Evolutionary conservation across 2,113 vertebrate species (phyloP), one percentile per base, ranked within the genome.

Genomic region (Promerops cafer): DNA sequence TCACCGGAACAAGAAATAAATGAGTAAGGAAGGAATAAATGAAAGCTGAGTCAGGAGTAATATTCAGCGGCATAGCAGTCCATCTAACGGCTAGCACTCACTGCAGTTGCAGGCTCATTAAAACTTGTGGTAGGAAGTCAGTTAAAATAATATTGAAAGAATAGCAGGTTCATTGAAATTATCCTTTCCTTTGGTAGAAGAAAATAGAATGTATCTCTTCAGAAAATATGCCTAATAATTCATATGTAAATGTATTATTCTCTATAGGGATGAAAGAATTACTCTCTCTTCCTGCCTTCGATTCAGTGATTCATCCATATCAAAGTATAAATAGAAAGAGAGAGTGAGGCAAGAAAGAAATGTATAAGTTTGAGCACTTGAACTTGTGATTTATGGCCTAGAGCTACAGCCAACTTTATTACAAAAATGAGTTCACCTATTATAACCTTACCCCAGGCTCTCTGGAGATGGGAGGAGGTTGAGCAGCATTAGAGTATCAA

Each of bases 391-490:
- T 98, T 98, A 98, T 97, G 95, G 94, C 94, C 95, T 93, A 95
- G 82, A 97, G 92, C 83, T 96, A 96, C 70, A 95, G 94, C 88
- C 94, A 98, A 97, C 96, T 97, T 97, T 96, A 96, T 98, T 97
- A 96, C 79, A 98, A 97, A 98, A 98, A 96, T 96, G 64, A 97
- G 95, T 97, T 98, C 91, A 97, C 96, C 93, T 97, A 94, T 95
- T 96, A 97, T 94, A 97, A 95, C 82, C 96, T 95, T 95, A 96
- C 61, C 68, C 84, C 27, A 9, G 66, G 83, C 87, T 96, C 96
- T 96, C 96, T 88, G 91, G 96, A 96, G 93, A 94, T 94, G 94
- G 89, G 66, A 88, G 37, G 84, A 78, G 66, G 50, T 76, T 95
- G 92, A 95, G 42, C 44, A 91, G 95, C 90, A 72, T 94, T 92